These are phyloP conservation scores for Cyprinodon diabolis DNA, from an alignment of 2,797 vertebrate species.

Conservation along the genomic window DNA sequence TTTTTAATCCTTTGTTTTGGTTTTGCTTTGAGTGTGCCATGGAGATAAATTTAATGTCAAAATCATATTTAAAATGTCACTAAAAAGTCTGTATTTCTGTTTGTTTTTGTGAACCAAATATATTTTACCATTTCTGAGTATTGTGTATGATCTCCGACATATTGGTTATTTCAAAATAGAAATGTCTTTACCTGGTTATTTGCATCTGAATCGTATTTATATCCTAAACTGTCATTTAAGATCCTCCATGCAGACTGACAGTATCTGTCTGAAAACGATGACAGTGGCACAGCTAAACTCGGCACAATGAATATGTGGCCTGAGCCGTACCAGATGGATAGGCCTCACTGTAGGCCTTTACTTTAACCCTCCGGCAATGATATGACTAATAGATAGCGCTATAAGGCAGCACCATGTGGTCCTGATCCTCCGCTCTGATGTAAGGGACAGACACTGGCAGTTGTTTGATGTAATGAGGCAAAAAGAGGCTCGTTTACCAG, in stretches of 20 bases:
- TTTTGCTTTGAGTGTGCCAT: not conserved
- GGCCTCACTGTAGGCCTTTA: conserved; percentile 69
- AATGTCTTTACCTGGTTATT: not conserved
- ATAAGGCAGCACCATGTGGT: conserved; percentile 66
- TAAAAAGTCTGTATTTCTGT: not conserved
- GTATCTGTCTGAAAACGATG: conserved; percentile 46
- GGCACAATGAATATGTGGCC: conserved; percentile 60
- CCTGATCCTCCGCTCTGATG: conserved; percentile 32
- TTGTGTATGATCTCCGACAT: not conserved
- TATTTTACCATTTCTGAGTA: not conserved
- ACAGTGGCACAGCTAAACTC: conserved; percentile 42
- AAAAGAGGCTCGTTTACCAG: conserved; percentile 14
- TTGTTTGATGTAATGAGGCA: conserved; percentile 19
- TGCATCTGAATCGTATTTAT: not conserved
- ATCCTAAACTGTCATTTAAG: not conserved
- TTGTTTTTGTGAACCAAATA: not conserved
- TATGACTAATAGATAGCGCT: conserved; percentile 77
- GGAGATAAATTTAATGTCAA: not conserved
- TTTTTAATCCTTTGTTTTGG: not conserved
- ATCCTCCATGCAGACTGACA: conserved; percentile 12
- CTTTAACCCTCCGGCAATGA: conserved; percentile 68
- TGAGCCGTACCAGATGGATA: conserved; percentile 74
- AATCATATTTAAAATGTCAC: not conserved
- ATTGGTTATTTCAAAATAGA: not conserved
- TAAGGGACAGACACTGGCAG: conserved; percentile 23